Evolutionary conservation across 2,888 invertebrate species (phyloP).

Genomic region (Graphium colonna): DNA sequence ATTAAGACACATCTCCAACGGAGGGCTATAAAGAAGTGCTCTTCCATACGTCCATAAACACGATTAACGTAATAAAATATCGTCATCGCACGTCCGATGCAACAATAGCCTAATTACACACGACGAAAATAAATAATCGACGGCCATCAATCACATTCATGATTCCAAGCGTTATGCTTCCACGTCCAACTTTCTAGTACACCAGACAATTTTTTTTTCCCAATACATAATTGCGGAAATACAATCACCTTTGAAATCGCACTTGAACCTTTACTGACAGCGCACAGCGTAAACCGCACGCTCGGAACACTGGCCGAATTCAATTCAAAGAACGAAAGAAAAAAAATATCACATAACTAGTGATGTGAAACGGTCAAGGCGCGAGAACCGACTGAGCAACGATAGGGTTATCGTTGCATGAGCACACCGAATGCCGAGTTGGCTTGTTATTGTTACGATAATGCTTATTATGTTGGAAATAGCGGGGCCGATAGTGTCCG

Average conservation of each 20-base stretch:
- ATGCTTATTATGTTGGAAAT: constrained; percentile 76
- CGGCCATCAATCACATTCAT: constrained; percentile 53
- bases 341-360: constrained; percentile 9
- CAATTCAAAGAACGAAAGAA: background rate
- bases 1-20: constrained; percentile 50
- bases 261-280: background rate
- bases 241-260: background rate
- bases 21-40: constrained; percentile 46
- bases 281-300: constrained; percentile 1
- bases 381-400: constrained; percentile 31
- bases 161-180: constrained; percentile 14
- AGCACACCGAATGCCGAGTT: constrained; percentile 55
- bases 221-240: constrained; percentile 7
- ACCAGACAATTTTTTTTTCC: background rate
- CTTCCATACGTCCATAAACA: constrained; percentile 40
- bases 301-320: constrained; percentile 9
- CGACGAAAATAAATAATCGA: constrained; percentile 48
- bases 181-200: constrained; percentile 13
- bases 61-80: constrained; percentile 44
- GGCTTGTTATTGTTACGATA: constrained; percentile 77
- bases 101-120: constrained; percentile 70
- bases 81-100: constrained; percentile 43
- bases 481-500: constrained; percentile 65
- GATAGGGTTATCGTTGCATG: constrained; percentile 36
- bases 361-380: constrained; percentile 4